These are phyloP conservation scores for Marisa cornuarietis DNA, from an alignment of 1,140 invertebrate species.

Conservation along the genomic window DNA sequence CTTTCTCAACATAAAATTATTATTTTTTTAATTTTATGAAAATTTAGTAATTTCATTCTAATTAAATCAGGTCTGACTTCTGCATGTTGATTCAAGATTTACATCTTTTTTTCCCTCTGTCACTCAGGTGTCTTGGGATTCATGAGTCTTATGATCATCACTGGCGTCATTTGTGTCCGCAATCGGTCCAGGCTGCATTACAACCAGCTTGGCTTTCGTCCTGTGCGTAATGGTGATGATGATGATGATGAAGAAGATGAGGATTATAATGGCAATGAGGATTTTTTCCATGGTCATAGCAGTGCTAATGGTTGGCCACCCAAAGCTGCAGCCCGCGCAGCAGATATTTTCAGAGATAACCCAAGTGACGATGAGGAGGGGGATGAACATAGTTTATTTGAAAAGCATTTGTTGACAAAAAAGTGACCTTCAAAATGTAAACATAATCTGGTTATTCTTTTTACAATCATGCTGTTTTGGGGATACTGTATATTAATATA, in stretches of 20 bases:
- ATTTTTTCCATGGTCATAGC: background rate
- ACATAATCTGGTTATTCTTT: too few relatives aligned
- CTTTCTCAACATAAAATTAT: too few relatives aligned
- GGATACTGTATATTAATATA: too few relatives aligned
- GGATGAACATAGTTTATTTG: slow-evolving; percentile 16
- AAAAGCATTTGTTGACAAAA: slow-evolving; percentile 3
- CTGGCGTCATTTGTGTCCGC: slow-evolving; percentile 40
- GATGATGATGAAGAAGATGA: slow-evolving; percentile 36
- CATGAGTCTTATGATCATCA: slow-evolving; percentile 38
- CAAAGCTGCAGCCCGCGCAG: background rate
- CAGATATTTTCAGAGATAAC: slow-evolving; percentile 3
- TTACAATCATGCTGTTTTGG: too few relatives aligned
- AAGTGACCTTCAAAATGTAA: too few relatives aligned
- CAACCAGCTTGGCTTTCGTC: slow-evolving; percentile 44
- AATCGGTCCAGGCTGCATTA: slow-evolving; percentile 24
- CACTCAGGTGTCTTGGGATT: slow-evolving; percentile 37
- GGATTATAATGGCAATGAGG: background rate
- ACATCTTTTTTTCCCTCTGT: background rate
- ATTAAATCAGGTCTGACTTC: too few relatives aligned
- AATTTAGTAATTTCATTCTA: too few relatives aligned
- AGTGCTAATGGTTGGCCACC: background rate
- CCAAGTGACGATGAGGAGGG: slow-evolving; percentile 19
- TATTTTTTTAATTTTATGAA: too few relatives aligned
- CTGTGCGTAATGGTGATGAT: slow-evolving; percentile 41
- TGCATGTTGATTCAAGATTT: background rate